Evolutionary conservation across 2,888 invertebrate species (phyloP).

Genomic region (Philonicus albiceps): DNA sequence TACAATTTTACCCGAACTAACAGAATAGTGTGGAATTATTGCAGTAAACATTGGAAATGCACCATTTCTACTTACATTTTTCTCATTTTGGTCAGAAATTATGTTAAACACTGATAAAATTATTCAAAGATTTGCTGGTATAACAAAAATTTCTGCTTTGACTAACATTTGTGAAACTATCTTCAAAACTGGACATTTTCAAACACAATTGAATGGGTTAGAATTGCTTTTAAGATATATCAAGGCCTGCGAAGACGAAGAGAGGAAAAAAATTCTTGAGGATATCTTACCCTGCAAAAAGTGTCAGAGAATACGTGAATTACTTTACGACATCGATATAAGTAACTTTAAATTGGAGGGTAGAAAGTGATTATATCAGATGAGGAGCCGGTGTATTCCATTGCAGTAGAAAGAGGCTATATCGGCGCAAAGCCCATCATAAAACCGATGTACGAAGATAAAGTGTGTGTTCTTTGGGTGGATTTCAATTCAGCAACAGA

Average conservation of each 20-base stretch:
- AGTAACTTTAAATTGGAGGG: neutral
- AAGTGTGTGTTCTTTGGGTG: too few species aligned
- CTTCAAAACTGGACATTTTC: neutral
- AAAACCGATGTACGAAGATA: neutral
- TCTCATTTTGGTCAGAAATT: too few species aligned
- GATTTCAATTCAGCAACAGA: too few species aligned
- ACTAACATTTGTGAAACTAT: neutral
- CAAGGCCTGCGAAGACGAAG: neutral
- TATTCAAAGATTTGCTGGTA: too few species aligned
- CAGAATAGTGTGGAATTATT: neutral
- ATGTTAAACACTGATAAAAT: too few species aligned
- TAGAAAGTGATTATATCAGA: neutral
- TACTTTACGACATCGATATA: neutral
- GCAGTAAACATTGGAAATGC: neutral
- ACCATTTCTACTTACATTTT: neutral
- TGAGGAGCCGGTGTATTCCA: neutral
- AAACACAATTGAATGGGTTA: slow-evolving; percentile 6
- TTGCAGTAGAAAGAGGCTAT: neutral
- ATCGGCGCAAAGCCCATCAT: neutral
- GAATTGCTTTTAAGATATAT: too few species aligned
- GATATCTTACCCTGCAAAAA: neutral
- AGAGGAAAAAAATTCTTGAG: neutral
- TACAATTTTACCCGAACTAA: neutral
- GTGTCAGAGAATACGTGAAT: neutral
- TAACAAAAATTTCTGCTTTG: too few species aligned